Percentiles rank a stretch among this genome's conserved stretches.
Conservation (phyloP, 2,113 vertebrate species). For the Scortum barcoo region DNA sequence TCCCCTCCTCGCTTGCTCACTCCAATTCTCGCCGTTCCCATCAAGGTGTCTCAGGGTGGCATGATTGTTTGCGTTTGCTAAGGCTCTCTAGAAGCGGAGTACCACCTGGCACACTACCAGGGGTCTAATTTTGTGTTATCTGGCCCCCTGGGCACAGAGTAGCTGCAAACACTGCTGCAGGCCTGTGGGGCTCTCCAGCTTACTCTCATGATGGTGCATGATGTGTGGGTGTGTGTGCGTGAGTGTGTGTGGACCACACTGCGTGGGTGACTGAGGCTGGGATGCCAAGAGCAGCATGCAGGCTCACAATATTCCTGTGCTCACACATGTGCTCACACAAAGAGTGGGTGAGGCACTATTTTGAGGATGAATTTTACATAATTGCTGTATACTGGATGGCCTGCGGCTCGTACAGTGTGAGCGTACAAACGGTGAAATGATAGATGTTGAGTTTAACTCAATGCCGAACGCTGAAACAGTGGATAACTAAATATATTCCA, state of each 20-base stretch:
- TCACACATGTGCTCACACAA: slow-evolving; percentile 36
- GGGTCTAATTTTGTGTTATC: slow-evolving; percentile 48
- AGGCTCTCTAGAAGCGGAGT: slow-evolving; percentile 10
- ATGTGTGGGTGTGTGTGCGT: slow-evolving; percentile 35
- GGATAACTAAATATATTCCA: slow-evolving; percentile 1
- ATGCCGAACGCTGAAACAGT: not conserved
- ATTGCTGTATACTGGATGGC: slow-evolving; percentile 31
- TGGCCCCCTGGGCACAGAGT: slow-evolving; percentile 25
- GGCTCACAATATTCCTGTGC: slow-evolving; percentile 14
- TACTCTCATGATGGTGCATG: slow-evolving; percentile 21
- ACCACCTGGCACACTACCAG: slow-evolving; percentile 55
- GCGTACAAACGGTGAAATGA: not conserved
- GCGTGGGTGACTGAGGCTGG: slow-evolving; percentile 55
- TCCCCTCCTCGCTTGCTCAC: not conserved
- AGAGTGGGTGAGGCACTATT: slow-evolving; percentile 39
- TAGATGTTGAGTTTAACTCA: not conserved
- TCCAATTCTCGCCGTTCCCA: slow-evolving; percentile 8
- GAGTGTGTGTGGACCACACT: slow-evolving; percentile 23
- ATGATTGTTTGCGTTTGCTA: slow-evolving; percentile 27
- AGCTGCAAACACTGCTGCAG: slow-evolving; percentile 45
- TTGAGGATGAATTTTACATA: slow-evolving; percentile 31
- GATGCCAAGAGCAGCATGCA: slow-evolving; percentile 45
- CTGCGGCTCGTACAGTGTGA: not conserved
- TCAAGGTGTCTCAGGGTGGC: not conserved
- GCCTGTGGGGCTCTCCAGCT: slow-evolving; percentile 33